These are phyloP conservation scores for Hyphantria cunea DNA, from an alignment of 1,140 invertebrate species.

Conservation along the genomic window DNA sequence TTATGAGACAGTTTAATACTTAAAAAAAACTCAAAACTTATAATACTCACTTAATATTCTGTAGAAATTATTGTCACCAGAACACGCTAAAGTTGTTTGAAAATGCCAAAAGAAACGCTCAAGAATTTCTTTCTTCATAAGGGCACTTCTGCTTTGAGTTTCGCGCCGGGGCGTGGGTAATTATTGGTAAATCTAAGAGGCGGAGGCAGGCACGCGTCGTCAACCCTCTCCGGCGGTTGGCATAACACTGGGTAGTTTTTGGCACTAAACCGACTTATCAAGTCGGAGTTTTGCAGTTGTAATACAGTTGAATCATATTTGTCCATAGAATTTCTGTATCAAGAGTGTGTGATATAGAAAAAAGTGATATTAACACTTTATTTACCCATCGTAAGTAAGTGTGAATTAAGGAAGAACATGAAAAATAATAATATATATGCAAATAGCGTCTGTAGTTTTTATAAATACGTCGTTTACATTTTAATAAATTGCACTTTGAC, in stretches of 20 bases:
- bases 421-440: no score
- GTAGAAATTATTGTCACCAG: conserved; percentile 69
- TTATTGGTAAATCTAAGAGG: conserved; percentile 15
- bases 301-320: conserved; percentile 33
- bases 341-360: conserved; percentile 27
- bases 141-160: conserved; percentile 48
- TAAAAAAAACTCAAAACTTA: no score
- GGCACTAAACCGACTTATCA: conserved; percentile 55
- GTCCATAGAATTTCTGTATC: conserved; percentile 37
- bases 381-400: no score
- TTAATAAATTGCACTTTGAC: no score
- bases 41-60: conserved; percentile 62
- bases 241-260: conserved; percentile 66
- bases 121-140: conserved; percentile 65
- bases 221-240: conserved; percentile 45
- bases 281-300: conserved; percentile 33
- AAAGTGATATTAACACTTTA: not conserved
- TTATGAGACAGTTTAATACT: no score
- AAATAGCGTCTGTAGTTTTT: no score
- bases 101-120: conserved; percentile 46
- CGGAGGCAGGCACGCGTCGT: conserved; percentile 7
- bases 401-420: no score
- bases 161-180: conserved; percentile 47
- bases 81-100: conserved; percentile 46
- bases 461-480: no score